Evolutionary conservation across 2,888 invertebrate genomes (phyloP).

Genomic region (Drosophila merina): DNA sequence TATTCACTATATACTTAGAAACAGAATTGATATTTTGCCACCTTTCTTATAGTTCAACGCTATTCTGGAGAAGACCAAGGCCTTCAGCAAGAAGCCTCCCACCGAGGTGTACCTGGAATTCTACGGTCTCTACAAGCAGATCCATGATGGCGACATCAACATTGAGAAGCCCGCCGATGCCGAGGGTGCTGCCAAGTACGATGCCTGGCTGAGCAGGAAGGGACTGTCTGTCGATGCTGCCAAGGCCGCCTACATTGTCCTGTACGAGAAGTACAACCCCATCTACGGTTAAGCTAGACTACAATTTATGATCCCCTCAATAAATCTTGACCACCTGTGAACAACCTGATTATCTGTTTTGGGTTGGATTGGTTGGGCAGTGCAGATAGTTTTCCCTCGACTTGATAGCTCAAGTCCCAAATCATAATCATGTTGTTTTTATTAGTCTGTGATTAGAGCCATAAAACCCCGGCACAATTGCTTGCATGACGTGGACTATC

Average conservation of each 20-base stretch:
- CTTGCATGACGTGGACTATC: constrained; percentile 6
- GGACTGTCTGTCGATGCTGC: constrained; percentile 91
- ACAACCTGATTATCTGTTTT: constrained; percentile 16
- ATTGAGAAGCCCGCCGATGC: constrained; percentile 94
- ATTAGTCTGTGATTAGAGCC: neutral
- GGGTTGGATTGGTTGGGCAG: neutral
- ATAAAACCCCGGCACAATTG: constrained; percentile 9
- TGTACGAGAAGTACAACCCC: constrained; percentile 86
- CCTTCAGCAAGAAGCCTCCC: constrained; percentile 89
- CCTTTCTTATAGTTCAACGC: constrained; percentile 53
- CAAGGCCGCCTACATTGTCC: constrained; percentile 91
- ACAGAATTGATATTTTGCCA: neutral
- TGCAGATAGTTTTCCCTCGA: constrained; percentile 1
- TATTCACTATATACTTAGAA: neutral
- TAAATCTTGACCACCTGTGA: constrained; percentile 38
- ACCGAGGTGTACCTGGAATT: constrained; percentile 92
- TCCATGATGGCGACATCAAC: constrained; percentile 90
- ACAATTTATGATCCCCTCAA: constrained; percentile 12
- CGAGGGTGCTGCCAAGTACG: constrained; percentile 96
- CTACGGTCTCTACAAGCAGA: constrained; percentile 94
- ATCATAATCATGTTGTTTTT: neutral
- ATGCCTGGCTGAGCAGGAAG: constrained; percentile 93
- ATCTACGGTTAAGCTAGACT: constrained; percentile 83
- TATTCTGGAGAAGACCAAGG: constrained; percentile 85
- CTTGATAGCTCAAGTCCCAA: neutral